Percentiles rank a stretch among this genome's conserved stretches.
phyloP scores from a whole-genome alignment of 2,797 vertebrate genomes.

The Gallinago nigripennis region DNA sequence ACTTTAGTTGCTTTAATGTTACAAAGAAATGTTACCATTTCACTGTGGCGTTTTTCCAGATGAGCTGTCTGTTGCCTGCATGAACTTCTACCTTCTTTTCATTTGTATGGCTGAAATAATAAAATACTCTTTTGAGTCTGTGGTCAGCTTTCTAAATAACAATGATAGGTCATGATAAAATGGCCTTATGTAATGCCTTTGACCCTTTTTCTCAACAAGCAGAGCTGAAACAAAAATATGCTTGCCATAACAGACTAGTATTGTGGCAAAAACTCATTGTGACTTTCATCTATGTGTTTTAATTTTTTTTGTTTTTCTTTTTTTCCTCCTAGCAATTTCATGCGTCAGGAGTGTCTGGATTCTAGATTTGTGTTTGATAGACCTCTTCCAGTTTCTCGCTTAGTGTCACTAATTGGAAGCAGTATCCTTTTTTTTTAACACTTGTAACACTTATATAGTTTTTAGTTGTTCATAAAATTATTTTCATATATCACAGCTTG shows the following conservation, averaged over 20 bases:
- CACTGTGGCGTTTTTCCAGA: background rate
- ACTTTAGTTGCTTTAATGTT: background rate
- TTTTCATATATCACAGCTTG: background rate
- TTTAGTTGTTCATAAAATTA: background rate
- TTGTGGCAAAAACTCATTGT: background rate
- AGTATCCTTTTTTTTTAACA: conserved; percentile 87
- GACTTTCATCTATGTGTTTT: background rate
- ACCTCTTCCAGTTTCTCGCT: conserved; percentile 92
- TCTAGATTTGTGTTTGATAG: conserved; percentile 97
- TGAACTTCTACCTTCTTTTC: conserved; percentile 9
- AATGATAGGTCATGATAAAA: background rate
- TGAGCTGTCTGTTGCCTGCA: rapidly evolving
- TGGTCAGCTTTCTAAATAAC: background rate
- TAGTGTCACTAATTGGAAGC: conserved; percentile 95
- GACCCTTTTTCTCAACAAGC: background rate
- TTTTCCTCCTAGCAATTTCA: conserved; percentile 87
- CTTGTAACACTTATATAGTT: background rate
- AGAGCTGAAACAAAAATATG: background rate
- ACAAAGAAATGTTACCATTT: background rate
- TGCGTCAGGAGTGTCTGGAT: conserved; percentile 98
- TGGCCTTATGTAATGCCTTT: background rate
- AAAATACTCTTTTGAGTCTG: background rate
- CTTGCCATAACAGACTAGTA: background rate
- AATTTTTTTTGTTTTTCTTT: background rate
- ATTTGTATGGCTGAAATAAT: background rate